Conservation (phyloP, 2,888 invertebrate genomes). For the Leptogaster cylindrica region DNA sequence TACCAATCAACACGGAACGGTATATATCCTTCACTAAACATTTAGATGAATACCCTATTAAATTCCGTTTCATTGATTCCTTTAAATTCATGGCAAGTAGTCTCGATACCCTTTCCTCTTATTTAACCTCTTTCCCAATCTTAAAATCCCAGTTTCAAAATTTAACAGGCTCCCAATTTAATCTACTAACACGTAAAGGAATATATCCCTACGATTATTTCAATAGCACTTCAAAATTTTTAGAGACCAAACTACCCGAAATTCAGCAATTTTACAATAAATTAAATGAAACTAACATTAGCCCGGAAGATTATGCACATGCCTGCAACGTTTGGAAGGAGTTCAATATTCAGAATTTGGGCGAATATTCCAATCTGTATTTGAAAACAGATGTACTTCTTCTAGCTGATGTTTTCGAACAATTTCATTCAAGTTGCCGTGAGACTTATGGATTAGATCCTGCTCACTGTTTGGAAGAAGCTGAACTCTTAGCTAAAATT, state of each 20-base stretch:
- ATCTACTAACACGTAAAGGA: slow-evolving; percentile 8
- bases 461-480: too few species aligned
- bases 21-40: slow-evolving; percentile 13
- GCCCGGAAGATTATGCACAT: slow-evolving; percentile 5
- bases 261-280: neutral
- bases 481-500: too few species aligned
- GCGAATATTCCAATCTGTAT: too few species aligned
- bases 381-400: too few species aligned
- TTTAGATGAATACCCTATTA: neutral
- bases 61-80: slow-evolving; percentile 16
- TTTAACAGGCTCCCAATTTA: neutral
- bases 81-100: slow-evolving; percentile 16
- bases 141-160: neutral
- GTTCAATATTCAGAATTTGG: too few species aligned
- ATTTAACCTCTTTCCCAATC: neutral
- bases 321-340: too few species aligned
- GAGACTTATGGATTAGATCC: too few species aligned
- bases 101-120: slow-evolving; percentile 12
- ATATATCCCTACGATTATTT: slow-evolving; percentile 4
- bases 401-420: too few species aligned
- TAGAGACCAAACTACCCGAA: neutral
- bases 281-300: slow-evolving; percentile 1
- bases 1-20: slow-evolving; percentile 17
- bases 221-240: neutral
- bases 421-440: too few species aligned